phyloP scores from a whole-genome alignment of 2,888 invertebrate genomes.

The Dasysyrphus albostriatus region DNA sequence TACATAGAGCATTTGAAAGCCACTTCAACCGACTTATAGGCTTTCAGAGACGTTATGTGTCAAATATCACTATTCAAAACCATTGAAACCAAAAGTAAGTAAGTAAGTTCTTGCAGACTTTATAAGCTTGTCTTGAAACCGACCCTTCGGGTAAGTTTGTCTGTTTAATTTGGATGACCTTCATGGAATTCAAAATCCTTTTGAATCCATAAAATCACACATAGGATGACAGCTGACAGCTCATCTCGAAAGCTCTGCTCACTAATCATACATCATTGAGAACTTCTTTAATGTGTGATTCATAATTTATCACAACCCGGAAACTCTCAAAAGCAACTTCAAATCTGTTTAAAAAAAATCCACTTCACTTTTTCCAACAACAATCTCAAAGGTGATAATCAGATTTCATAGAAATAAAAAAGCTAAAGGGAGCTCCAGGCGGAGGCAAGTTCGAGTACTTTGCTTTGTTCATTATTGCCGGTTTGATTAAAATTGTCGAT shows the following conservation, averaged over 20 bases:
- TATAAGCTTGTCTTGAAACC: too few relatives aligned
- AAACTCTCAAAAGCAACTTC: neutral
- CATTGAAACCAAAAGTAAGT: too few relatives aligned
- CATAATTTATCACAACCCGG: slow-evolving; percentile 18
- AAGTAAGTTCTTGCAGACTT: too few relatives aligned
- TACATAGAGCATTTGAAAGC: too few relatives aligned
- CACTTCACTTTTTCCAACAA: slow-evolving; percentile 24
- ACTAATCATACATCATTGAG: neutral
- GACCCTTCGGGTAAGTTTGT: too few relatives aligned
- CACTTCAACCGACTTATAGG: too few relatives aligned
- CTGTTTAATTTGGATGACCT: neutral
- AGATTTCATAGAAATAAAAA: slow-evolving; percentile 21
- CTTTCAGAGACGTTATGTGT: too few relatives aligned
- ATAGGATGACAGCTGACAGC: neutral
- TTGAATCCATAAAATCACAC: neutral
- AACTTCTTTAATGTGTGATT: neutral
- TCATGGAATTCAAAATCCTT: neutral
- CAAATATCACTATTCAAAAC: too few relatives aligned
- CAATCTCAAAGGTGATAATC: slow-evolving; percentile 24
- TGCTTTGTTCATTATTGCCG: slow-evolving; percentile 21
- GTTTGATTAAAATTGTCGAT: slow-evolving; percentile 24
- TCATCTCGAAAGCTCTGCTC: neutral
- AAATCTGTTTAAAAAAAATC: neutral
- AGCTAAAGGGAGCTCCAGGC: neutral
- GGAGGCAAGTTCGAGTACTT: slow-evolving; percentile 9